phyloP scores from a whole-genome alignment of 2,797 vertebrate genomes.

The Zalophus californianus region DNA sequence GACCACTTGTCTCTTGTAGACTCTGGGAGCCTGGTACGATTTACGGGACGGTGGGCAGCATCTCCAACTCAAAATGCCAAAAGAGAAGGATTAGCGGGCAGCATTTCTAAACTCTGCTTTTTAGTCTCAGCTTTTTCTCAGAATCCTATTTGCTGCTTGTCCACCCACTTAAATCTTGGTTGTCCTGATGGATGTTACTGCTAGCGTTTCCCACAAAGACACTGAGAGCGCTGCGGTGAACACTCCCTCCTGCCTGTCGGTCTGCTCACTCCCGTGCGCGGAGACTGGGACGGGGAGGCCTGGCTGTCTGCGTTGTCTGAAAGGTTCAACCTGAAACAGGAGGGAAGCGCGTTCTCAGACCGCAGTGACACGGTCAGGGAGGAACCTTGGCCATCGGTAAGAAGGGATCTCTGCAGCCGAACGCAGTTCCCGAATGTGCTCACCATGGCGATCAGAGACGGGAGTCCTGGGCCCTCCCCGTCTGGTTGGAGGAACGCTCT shows the following conservation, averaged over 20 bases:
- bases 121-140: background rate
- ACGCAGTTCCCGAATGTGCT: background rate
- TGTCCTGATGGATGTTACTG: background rate
- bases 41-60: background rate
- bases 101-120: background rate
- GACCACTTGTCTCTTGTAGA: fast-evolving
- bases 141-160: background rate
- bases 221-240: fast-evolving
- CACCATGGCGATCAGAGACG: background rate
- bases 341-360: background rate
- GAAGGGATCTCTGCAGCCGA: background rate
- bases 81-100: background rate
- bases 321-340: background rate
- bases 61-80: background rate
- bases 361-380: fast-evolving
- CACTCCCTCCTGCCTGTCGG: fast-evolving
- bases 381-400: fast-evolving
- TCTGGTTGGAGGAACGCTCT: background rate
- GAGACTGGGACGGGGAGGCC: background rate
- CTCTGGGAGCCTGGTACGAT: background rate
- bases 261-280: fast-evolving
- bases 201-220: background rate
- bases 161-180: background rate
- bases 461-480: background rate
- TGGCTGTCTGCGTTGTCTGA: background rate